Conservation (phyloP, 2,888 invertebrate species). For the Aproaerema taeniolella region DNA sequence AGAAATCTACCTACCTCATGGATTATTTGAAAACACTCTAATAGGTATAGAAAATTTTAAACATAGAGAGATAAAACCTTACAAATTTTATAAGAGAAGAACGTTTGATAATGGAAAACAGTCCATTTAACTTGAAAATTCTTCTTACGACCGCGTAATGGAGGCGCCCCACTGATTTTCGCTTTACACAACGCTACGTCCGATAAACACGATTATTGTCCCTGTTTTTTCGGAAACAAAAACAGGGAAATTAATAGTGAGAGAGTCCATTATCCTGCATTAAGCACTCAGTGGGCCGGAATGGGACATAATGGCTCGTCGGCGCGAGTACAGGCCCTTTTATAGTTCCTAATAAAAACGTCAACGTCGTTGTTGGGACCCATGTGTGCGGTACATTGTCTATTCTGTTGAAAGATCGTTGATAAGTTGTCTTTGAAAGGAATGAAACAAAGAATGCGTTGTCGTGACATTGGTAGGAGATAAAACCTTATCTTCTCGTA, state of each 20-base stretch:
- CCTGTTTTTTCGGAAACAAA: slow-evolving; percentile 47
- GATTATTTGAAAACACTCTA: too few relatives aligned
- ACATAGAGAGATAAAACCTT: too few relatives aligned
- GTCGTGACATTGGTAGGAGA: too few relatives aligned
- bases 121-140: neutral
- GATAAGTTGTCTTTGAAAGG: neutral
- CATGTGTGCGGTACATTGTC: slow-evolving; percentile 30
- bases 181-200: slow-evolving; percentile 5
- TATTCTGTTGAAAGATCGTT: slow-evolving; percentile 23
- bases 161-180: slow-evolving; percentile 4
- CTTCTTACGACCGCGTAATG: neutral
- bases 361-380: slow-evolving; percentile 39
- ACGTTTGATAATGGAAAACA: too few relatives aligned
- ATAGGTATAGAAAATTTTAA: too few relatives aligned
- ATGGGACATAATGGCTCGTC: slow-evolving; percentile 54
- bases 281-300: slow-evolving; percentile 61
- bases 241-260: slow-evolving; percentile 63
- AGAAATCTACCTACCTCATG: too few relatives aligned
- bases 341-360: slow-evolving; percentile 54
- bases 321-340: slow-evolving; percentile 43
- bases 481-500: too few relatives aligned
- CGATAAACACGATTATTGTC: slow-evolving; percentile 34
- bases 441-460: too few relatives aligned
- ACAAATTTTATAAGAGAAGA: too few relatives aligned
- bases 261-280: slow-evolving; percentile 66